These are phyloP conservation scores for Catagonus wagneri DNA, from an alignment of 2,113 vertebrate species.

Conservation along the genomic window DNA sequence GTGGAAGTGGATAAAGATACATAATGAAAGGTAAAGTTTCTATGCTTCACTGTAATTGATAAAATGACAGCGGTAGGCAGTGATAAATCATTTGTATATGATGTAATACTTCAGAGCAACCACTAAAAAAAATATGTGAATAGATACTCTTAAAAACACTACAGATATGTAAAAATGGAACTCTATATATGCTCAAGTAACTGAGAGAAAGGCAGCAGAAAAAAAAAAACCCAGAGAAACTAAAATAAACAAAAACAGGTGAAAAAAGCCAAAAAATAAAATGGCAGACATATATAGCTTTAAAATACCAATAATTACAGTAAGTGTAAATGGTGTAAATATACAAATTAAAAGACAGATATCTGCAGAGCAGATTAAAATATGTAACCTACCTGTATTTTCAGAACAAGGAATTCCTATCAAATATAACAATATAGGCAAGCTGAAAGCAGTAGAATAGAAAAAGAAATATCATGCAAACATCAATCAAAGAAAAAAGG, in stretches of 20 bases:
- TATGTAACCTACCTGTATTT: background rate
- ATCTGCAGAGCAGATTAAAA: background rate
- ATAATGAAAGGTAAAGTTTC: background rate
- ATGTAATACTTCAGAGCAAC: background rate
- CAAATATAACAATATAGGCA: background rate
- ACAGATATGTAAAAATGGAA: constrained; percentile 3
- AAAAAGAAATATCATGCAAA: background rate
- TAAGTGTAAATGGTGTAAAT: constrained; percentile 31
- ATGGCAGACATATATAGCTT: background rate
- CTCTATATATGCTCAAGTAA: constrained; percentile 23
- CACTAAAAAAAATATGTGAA: background rate
- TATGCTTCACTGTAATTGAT: background rate
- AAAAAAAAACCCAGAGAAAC: background rate
- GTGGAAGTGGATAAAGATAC: background rate
- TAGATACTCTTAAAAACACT: background rate
- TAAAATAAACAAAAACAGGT: background rate
- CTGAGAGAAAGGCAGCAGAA: background rate
- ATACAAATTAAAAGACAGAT: background rate
- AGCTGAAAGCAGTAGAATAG: background rate
- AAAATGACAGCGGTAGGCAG: background rate
- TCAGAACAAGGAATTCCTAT: background rate
- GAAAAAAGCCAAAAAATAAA: background rate
- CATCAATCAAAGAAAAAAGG: background rate
- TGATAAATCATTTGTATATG: background rate
- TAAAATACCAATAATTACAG: background rate